These are phyloP conservation scores for Mobula hypostoma DNA, from an alignment of 2,113 vertebrate genomes.

Conservation along the genomic window DNA sequence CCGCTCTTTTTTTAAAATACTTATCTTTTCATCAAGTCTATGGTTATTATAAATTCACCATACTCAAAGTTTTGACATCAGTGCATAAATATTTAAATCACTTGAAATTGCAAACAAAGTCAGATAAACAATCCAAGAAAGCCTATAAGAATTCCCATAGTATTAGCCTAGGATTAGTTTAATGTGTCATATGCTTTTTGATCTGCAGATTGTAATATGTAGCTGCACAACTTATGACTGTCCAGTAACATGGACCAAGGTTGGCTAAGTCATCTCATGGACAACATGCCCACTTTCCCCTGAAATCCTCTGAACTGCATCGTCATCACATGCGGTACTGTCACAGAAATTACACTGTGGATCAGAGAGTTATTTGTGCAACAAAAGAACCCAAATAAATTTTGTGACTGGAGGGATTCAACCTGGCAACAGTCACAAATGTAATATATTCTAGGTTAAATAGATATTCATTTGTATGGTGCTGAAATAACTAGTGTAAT, in stretches of 20 bases:
- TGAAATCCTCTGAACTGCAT: no score
- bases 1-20: not conserved
- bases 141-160: not conserved
- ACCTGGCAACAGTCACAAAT: no score
- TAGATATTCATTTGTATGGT: no score
- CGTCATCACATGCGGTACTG: no score
- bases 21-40: not conserved
- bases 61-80: not conserved
- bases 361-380: no score
- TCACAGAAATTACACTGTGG: no score
- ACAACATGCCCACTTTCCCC: not conserved
- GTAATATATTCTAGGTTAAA: no score
- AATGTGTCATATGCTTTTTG: not conserved
- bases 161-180: not conserved
- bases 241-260: not conserved
- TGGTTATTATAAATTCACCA: not conserved
- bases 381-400: no score
- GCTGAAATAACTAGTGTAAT: no score
- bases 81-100: not conserved
- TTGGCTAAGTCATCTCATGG: not conserved
- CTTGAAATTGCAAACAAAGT: not conserved
- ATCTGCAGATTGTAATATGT: not conserved
- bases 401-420: no score
- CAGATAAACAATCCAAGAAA: not conserved
- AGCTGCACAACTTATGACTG: not conserved